phyloP scores from a whole-genome alignment of 2,113 vertebrate genomes.

The Illadopsis cleaveri region DNA sequence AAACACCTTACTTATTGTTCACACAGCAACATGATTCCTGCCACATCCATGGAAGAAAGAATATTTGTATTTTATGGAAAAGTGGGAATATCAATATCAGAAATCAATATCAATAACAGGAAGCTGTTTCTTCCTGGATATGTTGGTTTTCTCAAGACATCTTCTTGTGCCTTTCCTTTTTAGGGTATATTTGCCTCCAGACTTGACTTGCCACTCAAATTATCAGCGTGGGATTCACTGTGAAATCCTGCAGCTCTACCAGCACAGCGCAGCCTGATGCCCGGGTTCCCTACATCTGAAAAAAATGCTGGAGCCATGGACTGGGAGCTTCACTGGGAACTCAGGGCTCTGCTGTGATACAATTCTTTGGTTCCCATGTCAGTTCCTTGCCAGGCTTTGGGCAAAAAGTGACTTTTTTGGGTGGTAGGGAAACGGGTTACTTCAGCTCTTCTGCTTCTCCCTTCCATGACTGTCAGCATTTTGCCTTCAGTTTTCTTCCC shows the following conservation, averaged over 20 bases:
- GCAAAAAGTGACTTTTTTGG: not conserved
- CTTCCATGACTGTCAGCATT: not conserved
- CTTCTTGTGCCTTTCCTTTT: rapidly evolving
- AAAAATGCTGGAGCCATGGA: not conserved
- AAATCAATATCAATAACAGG: not conserved
- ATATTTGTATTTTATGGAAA: not conserved
- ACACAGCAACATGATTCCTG: not conserved
- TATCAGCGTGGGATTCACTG: rapidly evolving
- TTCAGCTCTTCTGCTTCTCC: not conserved
- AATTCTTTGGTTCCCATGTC: not conserved
- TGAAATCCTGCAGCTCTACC: not conserved
- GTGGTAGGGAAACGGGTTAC: not conserved
- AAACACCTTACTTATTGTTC: not conserved
- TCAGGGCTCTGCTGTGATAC: not conserved
- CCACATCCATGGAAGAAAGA: not conserved
- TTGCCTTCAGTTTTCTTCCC: not conserved
- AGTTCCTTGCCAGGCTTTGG: not conserved
- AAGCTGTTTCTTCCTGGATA: rapidly evolving
- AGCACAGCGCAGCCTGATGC: not conserved
- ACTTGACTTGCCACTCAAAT: not conserved
- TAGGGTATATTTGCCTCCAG: not conserved
- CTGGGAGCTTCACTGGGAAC: not conserved
- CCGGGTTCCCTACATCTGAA: not conserved
- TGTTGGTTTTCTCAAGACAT: not conserved
- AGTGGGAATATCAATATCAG: too few species aligned